Evolutionary conservation across 2,888 invertebrate species (phyloP), one percentile per base, ranked within the genome.

Genomic region (Andrena trimmerana): DNA sequence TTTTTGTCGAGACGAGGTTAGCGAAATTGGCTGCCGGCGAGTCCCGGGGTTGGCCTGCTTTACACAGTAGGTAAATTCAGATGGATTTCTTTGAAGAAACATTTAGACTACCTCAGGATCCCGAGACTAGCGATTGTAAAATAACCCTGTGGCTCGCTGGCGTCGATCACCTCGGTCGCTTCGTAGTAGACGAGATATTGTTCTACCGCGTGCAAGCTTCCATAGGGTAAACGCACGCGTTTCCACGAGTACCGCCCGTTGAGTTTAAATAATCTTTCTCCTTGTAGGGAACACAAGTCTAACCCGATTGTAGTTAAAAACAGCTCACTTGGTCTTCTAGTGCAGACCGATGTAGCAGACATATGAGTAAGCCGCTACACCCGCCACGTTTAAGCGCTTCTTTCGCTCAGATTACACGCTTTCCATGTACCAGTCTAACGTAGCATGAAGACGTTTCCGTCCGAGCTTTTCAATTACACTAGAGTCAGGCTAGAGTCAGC

Each of bases 211-310:
- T 5, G 42, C 68, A 78, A 81, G 73, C 78, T 63, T 72, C 48
- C 33, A 31, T 68, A 81, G 63, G 67, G 6, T 60, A 67, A 20
- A 74, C 36, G 67, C 73, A 67, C 48, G 52, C 36, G 42, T 74
- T 50, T 60, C 54, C 31, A 54, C 67, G 42, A 66, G 48, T 57
- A 68, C 48, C 24, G 20, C 60, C 54, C 74, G 48, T 73, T 20
- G 74, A 81, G 70, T 83, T 79, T 85, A 84, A 88, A 88, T 84
- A 78, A 85, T 89, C 60, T 89, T 89, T 88, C 86, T 90, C 88
- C 87, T 89, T 90, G 70, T 90, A 90, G 90, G 89, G 89, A 85
- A 90, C 90, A 88, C 90, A 90, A 90, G 90, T 90, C 83, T 90
- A 90, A 87, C 84, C 87, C 71, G 88, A 89, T 88, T 87, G 80